phyloP scores from a whole-genome alignment of 1,140 invertebrate genomes.

The Anastatus disparis region DNA sequence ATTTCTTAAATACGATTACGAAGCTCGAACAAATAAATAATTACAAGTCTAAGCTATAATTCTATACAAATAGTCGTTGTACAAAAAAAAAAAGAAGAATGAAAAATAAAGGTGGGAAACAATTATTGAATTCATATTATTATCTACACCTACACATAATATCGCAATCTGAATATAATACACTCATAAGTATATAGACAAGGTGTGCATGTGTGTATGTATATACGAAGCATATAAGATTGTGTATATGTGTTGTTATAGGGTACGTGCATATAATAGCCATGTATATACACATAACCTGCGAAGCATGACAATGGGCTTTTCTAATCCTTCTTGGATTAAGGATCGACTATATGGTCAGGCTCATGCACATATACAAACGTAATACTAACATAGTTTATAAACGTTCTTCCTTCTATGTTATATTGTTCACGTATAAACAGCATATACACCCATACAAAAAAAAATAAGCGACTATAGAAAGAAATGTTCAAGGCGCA shows the following conservation, averaged over 20 bases:
- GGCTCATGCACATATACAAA: neutral
- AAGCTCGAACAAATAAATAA: neutral
- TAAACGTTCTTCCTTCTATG: too few relatives aligned
- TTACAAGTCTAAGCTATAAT: too few relatives aligned
- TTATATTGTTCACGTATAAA: too few relatives aligned
- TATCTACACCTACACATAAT: too few relatives aligned
- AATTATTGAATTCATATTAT: neutral
- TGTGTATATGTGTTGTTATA: constrained; percentile 13
- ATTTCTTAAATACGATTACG: neutral
- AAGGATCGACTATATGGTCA: constrained; percentile 51
- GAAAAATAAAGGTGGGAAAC: neutral
- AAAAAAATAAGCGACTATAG: too few relatives aligned
- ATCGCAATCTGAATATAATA: neutral
- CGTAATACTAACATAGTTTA: too few relatives aligned
- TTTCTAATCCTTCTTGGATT: constrained; percentile 63
- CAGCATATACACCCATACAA: too few relatives aligned
- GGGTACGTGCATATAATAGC: constrained; percentile 34
- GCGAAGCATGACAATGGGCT: constrained; percentile 61
- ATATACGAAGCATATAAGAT: neutral
- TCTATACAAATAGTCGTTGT: too few relatives aligned
- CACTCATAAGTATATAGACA: too few relatives aligned
- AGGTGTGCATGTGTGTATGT: neutral
- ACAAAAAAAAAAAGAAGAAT: too few relatives aligned
- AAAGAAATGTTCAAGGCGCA: too few relatives aligned
- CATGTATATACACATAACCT: constrained; percentile 36